These are phyloP conservation scores for Parazoanthus darwini DNA, from an alignment of 92 coral and sea anemone species.

Conservation along the genomic window DNA sequence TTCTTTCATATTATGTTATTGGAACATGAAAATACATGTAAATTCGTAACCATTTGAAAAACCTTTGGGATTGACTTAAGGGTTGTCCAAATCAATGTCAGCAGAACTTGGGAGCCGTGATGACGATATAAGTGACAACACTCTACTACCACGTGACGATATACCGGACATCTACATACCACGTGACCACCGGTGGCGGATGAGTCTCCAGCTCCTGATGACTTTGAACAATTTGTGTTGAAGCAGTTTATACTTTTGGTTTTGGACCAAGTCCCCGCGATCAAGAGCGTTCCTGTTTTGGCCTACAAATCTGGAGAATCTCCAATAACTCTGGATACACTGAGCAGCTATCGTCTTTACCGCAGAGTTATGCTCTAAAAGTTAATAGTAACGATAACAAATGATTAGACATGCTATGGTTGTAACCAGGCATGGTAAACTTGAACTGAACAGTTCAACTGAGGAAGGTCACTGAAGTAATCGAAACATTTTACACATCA, in stretches of 20 bases:
- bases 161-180: slow-evolving; percentile 45
- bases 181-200: slow-evolving; percentile 73
- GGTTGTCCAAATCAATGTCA: no score
- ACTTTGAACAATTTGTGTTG: slow-evolving; percentile 67
- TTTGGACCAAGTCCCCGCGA: slow-evolving; percentile 71
- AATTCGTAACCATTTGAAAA: no score
- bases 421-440: no score
- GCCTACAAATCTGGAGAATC: slow-evolving; percentile 66
- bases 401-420: no score
- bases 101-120: no score
- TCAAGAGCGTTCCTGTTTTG: slow-evolving; percentile 65
- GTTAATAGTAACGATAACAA: neutral
- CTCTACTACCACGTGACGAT: neutral
- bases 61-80: no score
- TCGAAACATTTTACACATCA: no score
- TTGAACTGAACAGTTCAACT: no score
- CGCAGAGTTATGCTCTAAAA: slow-evolving; percentile 59
- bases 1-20: no score
- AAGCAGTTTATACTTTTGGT: slow-evolving; percentile 52
- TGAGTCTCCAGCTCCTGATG: slow-evolving; percentile 71
- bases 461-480: no score
- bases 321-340: slow-evolving; percentile 90
- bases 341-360: slow-evolving; percentile 79
- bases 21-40: no score
- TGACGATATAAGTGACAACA: neutral